phyloP scores from a whole-genome alignment of 2,113 vertebrate species.

The Vombatus ursinus region DNA sequence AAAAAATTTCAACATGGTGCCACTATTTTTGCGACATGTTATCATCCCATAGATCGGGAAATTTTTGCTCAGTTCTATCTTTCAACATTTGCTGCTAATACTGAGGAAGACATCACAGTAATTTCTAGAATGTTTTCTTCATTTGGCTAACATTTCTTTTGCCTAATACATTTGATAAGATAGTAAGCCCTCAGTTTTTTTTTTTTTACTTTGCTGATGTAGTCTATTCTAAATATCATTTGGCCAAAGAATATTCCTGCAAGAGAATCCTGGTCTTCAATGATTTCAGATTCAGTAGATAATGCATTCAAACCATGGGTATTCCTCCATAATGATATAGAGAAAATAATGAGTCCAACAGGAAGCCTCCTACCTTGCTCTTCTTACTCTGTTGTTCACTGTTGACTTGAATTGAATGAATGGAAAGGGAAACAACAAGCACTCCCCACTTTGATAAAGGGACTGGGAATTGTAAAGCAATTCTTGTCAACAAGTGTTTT shows the following conservation, averaged over 20 bases:
- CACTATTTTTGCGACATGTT: not conserved
- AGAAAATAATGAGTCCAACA: slow-evolving; percentile 39
- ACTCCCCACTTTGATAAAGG: not conserved
- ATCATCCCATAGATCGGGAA: slow-evolving; percentile 31
- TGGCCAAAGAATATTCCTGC: not conserved
- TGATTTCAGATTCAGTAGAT: slow-evolving; percentile 57
- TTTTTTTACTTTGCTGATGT: not conserved
- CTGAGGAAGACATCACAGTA: slow-evolving; percentile 18
- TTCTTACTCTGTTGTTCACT: no score
- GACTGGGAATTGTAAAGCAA: not conserved
- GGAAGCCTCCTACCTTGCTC: not conserved
- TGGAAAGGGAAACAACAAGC: not conserved
- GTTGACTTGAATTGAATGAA: not conserved
- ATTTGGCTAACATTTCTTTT: not conserved
- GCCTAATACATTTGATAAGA: slow-evolving; percentile 56
- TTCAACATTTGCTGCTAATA: not conserved
- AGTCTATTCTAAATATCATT: slow-evolving; percentile 57
- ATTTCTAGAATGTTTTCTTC: slow-evolving; percentile 24
- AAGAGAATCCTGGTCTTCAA: not conserved
- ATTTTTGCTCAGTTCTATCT: slow-evolving; percentile 41
- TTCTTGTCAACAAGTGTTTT: not conserved
- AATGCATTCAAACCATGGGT: slow-evolving; percentile 44
- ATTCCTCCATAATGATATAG: slow-evolving; percentile 37
- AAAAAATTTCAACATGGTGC: slow-evolving; percentile 9
- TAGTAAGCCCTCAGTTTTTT: slow-evolving; percentile 48